These are phyloP conservation scores for Callosobruchus maculatus DNA, from an alignment of 2,888 invertebrate genomes.

Conservation along the genomic window DNA sequence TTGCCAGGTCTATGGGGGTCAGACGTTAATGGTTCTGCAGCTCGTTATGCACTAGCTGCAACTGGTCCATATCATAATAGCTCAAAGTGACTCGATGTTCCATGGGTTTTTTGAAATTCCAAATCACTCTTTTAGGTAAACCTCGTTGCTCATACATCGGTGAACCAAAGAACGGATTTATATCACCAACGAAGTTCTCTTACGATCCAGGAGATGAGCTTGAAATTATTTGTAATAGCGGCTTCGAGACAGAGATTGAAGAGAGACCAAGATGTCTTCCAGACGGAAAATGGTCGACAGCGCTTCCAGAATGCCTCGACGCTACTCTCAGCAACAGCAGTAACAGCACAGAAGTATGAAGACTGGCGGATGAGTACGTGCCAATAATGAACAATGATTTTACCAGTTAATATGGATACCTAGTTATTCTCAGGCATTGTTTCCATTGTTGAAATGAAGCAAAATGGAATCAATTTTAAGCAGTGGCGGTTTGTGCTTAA, in stretches of 20 bases:
- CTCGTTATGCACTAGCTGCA: too few species aligned
- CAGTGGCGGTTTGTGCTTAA: too few species aligned
- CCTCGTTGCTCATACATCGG: conserved; percentile 70
- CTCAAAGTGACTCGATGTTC: too few species aligned
- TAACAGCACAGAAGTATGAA: conserved; percentile 1
- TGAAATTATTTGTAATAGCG: conserved; percentile 65
- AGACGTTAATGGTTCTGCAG: too few species aligned
- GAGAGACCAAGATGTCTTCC: conserved; percentile 59
- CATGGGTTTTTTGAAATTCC: not conserved
- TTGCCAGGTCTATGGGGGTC: too few species aligned
- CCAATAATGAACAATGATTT: too few species aligned
- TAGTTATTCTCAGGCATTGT: too few species aligned
- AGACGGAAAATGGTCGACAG: conserved; percentile 67
- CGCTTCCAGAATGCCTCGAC: conserved; percentile 64
- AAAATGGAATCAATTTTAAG: too few species aligned
- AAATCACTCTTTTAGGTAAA: conserved; percentile 55
- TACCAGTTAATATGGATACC: too few species aligned
- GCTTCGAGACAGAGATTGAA: conserved; percentile 53
- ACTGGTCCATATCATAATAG: too few species aligned
- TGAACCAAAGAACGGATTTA: conserved; percentile 66
- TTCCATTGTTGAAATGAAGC: too few species aligned
- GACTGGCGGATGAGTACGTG: too few species aligned
- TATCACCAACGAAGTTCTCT: conserved; percentile 68
- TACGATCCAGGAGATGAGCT: conserved; percentile 71
- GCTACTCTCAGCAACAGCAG: not conserved